Conservation (phyloP, 2,797 vertebrate genomes). For the Halcyon leucocephala region DNA sequence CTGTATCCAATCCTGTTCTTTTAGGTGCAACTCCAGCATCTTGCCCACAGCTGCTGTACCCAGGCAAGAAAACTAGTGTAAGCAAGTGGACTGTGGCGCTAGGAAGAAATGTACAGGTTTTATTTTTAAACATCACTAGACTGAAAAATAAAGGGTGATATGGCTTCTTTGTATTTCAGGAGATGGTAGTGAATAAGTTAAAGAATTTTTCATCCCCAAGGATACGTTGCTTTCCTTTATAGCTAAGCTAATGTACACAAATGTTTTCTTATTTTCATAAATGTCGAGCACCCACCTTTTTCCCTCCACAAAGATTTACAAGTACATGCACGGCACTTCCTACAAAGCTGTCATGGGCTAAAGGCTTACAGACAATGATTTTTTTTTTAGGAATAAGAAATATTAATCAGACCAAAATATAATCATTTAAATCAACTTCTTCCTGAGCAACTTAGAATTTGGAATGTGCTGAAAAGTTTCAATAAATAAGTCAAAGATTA, state of each 20-base stretch:
- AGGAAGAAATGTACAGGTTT: constrained; percentile 47
- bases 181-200: constrained; percentile 78
- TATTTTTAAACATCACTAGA: constrained; percentile 62
- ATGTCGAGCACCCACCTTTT: constrained; percentile 54
- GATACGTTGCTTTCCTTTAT: constrained; percentile 73
- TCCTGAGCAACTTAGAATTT: constrained; percentile 93
- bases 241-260: constrained; percentile 75
- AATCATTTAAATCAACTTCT: constrained; percentile 84
- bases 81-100: background rate
- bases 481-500: constrained; percentile 88
- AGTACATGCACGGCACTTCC: constrained; percentile 71
- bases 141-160: constrained; percentile 44
- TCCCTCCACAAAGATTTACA: constrained; percentile 57
- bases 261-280: constrained; percentile 65
- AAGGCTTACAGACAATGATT: constrained; percentile 60
- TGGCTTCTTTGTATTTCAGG: constrained; percentile 70
- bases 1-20: background rate
- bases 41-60: background rate
- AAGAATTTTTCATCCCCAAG: constrained; percentile 74
- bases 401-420: constrained; percentile 75
- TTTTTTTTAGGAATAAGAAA: constrained; percentile 45
- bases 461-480: constrained; percentile 87
- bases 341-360: constrained; percentile 64
- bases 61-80: background rate
- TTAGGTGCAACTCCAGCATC: background rate